Conservation (phyloP, 2,888 invertebrate genomes). For the Chrysolina oricalcia region DNA sequence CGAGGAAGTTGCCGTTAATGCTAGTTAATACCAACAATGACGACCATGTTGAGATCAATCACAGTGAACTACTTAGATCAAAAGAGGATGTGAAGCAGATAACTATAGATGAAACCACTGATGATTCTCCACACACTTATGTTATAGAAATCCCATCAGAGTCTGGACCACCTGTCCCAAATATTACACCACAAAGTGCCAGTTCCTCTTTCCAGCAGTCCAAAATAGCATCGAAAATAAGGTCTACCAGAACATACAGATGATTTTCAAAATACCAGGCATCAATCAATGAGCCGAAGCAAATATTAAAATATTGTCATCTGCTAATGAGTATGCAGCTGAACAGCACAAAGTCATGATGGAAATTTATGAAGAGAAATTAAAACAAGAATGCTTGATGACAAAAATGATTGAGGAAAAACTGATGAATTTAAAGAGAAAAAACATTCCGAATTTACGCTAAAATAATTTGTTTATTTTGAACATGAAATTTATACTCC, state of each 20-base stretch:
- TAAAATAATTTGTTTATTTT: neutral
- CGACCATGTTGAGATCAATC: too few relatives aligned
- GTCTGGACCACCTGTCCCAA: too few relatives aligned
- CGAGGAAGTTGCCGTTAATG: neutral
- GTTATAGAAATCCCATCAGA: constrained; percentile 6
- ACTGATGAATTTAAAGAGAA: neutral
- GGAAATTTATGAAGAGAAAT: constrained; percentile 19
- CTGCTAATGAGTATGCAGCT: constrained; percentile 24
- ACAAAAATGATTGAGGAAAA: constrained; percentile 14
- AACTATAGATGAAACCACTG: too few relatives aligned
- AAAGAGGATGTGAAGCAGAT: neutral
- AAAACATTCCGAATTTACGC: too few relatives aligned
- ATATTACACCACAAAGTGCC: neutral
- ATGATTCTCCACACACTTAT: neutral
- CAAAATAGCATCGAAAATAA: neutral
- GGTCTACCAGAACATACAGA: neutral
- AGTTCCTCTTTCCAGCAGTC: neutral
- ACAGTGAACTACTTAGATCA: neutral
- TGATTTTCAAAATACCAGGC: neutral
- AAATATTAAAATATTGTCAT: constrained; percentile 1
- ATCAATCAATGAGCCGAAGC: neutral
- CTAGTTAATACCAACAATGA: neutral
- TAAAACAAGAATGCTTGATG: constrained; percentile 5
- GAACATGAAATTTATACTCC: neutral
- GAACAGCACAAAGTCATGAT: constrained; percentile 7